Conservation (phyloP, 2,888 invertebrate genomes). For the Meandrusa payeni region DNA sequence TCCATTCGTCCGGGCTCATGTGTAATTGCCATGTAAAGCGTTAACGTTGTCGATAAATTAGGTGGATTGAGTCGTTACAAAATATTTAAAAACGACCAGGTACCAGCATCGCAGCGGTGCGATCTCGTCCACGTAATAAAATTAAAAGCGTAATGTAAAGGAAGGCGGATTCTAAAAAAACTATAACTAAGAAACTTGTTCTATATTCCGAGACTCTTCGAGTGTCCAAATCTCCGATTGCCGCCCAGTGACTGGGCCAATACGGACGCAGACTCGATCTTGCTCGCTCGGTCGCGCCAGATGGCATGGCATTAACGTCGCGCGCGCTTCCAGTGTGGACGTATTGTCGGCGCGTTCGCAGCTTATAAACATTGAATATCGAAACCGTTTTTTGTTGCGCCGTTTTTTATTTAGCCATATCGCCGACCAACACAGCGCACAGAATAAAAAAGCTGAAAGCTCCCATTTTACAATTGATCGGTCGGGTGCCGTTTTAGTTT, state of each 20-base stretch:
- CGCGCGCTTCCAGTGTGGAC: constrained; percentile 56
- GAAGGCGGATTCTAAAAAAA: constrained; percentile 25
- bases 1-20: no score
- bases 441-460: constrained; percentile 33
- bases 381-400: constrained; percentile 43
- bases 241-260: constrained; percentile 42
- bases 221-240: constrained; percentile 34
- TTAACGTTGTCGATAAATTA: background rate
- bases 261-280: constrained; percentile 38
- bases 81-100: background rate
- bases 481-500: constrained; percentile 34
- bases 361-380: constrained; percentile 35
- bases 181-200: constrained; percentile 33
- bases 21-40: no score
- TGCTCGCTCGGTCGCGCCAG: constrained; percentile 34
- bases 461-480: constrained; percentile 28
- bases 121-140: constrained; percentile 31
- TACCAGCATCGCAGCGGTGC: constrained; percentile 21
- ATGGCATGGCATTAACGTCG: constrained; percentile 62
- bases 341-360: constrained; percentile 35
- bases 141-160: constrained; percentile 24
- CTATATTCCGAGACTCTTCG: constrained; percentile 36
- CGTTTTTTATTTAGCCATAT: constrained; percentile 42
- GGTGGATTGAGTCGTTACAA: constrained; percentile 7
- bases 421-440: constrained; percentile 33